These are phyloP conservation scores for Anas bernieri DNA, from an alignment of 2,797 vertebrate species.

Conservation along the genomic window DNA sequence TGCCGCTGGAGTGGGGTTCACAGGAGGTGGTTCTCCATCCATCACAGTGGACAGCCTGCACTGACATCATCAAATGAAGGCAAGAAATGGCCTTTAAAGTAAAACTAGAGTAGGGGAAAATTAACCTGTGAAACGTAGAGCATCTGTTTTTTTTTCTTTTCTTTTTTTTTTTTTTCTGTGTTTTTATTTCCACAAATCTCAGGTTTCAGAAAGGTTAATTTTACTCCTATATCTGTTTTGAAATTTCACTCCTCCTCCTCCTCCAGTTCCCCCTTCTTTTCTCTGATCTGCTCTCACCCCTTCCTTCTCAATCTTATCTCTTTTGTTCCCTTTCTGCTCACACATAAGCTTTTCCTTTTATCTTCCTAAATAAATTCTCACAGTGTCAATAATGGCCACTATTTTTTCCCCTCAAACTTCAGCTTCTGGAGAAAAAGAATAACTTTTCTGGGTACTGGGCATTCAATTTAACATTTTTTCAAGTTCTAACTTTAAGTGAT, in stretches of 20 bases:
- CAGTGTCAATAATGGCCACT: neutral
- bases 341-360: neutral
- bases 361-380: neutral
- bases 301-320: neutral
- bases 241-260: neutral
- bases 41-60: neutral
- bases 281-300: neutral
- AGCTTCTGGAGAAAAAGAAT: neutral
- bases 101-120: neutral
- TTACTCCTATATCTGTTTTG: neutral
- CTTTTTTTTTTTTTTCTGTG: neutral
- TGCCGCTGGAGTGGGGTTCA: neutral
- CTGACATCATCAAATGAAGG: neutral
- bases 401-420: neutral
- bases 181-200: neutral
- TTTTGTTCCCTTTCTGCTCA: neutral
- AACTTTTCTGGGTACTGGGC: neutral
- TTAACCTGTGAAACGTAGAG: neutral
- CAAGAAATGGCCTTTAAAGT: neutral
- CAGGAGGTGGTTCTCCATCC: neutral
- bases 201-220: neutral
- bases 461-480: neutral
- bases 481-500: neutral
- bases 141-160: no score
- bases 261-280: neutral